Evolutionary conservation across 2,113 vertebrate genomes (phyloP).

Genomic region (Desmodus rotundus): DNA sequence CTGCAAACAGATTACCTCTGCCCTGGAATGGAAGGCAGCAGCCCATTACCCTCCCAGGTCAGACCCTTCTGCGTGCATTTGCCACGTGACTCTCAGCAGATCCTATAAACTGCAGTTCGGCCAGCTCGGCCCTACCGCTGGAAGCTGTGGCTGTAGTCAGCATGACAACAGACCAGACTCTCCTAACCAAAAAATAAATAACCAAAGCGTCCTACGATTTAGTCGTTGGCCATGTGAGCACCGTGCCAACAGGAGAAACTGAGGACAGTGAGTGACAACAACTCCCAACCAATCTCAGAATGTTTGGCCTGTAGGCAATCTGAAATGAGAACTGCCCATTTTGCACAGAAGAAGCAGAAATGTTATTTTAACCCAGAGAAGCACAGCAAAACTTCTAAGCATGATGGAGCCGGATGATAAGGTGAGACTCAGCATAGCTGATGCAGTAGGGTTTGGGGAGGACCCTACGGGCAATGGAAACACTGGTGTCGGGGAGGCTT

Average conservation of each 20-base stretch:
- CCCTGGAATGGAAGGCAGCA: conserved; percentile 19
- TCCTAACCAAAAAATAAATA: background rate
- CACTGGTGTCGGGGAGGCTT: background rate
- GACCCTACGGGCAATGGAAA: background rate
- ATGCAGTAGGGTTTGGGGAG: background rate
- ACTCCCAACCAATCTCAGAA: fast-evolving
- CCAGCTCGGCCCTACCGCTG: background rate
- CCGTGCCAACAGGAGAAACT: background rate
- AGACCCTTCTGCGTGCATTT: conserved; percentile 10
- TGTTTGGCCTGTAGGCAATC: background rate
- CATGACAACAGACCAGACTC: background rate
- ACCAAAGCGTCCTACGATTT: conserved; percentile 2
- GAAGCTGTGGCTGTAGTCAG: background rate
- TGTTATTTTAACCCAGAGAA: background rate
- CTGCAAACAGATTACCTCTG: conserved; percentile 61
- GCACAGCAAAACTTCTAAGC: background rate
- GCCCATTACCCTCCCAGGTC: background rate
- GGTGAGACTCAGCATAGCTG: background rate
- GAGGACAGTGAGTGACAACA: background rate
- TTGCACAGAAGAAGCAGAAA: background rate
- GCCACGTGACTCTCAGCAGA: conserved; percentile 20
- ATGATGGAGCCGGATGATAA: background rate
- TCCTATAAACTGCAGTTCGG: conserved; percentile 21
- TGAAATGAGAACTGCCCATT: background rate
- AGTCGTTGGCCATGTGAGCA: background rate